These are phyloP conservation scores for Apamea crenata DNA, from an alignment of 2,888 invertebrate genomes.

Conservation along the genomic window DNA sequence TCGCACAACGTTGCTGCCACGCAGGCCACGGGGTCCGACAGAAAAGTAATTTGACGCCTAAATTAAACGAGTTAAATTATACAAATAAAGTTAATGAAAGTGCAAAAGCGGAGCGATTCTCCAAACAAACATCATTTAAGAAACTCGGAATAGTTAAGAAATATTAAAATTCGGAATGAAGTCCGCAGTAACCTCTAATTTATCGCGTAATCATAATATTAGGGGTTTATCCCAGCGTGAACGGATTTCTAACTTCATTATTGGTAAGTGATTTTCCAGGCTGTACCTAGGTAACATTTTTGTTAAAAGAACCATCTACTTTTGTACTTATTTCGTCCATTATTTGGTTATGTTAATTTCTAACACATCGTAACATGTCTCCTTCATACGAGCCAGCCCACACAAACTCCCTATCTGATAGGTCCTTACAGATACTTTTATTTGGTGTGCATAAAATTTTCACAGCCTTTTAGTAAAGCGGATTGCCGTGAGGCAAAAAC, in stretches of 20 bases:
- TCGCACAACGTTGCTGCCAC: conserved; percentile 40
- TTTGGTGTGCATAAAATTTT: conserved; percentile 85
- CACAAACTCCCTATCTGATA: conserved; percentile 65
- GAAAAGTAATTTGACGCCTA: conserved; percentile 80
- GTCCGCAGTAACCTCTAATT: conserved; percentile 43
- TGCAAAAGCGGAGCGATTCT: conserved; percentile 80
- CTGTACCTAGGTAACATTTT: not conserved
- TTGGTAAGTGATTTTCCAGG: not conserved
- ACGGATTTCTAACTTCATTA: conserved; percentile 13
- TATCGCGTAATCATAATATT: conserved; percentile 19
- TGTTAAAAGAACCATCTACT: not conserved
- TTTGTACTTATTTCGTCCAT: not conserved
- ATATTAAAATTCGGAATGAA: conserved; percentile 53
- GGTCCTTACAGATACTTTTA: conserved; percentile 72
- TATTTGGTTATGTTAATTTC: conserved; percentile 10
- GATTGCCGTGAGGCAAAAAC: conserved; percentile 82
- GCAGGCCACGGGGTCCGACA: conserved; percentile 71
- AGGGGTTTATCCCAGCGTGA: conserved; percentile 5
- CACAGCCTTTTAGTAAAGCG: conserved; percentile 85
- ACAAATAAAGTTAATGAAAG: conserved; percentile 84
- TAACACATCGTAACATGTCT: conserved; percentile 22
- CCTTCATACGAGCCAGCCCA: conserved; percentile 24
- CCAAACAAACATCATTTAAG: conserved; percentile 76
- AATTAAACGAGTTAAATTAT: conserved; percentile 84
- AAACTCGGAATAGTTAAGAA: conserved; percentile 71